A percentile compares a stretch with the other conserved stretches of the same genome.
Conservation (phyloP, 2,113 vertebrate genomes). For the Rhynchopsitta pachyrhyncha region DNA sequence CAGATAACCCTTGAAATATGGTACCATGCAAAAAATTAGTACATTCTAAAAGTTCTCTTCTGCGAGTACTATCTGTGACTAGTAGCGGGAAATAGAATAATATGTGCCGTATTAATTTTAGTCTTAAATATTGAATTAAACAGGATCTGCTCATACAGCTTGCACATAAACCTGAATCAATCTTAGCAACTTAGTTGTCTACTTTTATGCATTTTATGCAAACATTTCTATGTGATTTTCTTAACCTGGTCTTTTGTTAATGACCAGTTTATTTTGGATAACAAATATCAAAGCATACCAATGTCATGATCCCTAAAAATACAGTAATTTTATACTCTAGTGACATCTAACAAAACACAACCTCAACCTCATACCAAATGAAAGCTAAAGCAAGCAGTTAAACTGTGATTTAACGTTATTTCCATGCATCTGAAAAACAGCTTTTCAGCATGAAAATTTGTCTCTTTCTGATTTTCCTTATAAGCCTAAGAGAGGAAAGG, state of each 20-base stretch:
- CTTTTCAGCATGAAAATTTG: neutral
- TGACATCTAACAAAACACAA: neutral
- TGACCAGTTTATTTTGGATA: neutral
- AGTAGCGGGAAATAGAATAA: neutral
- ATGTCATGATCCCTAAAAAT: neutral
- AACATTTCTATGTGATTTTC: neutral
- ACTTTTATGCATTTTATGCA: neutral
- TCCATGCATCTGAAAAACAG: neutral
- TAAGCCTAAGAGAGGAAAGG: neutral
- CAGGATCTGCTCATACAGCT: neutral
- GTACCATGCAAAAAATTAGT: neutral
- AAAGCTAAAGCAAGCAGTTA: neutral
- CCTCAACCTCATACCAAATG: neutral
- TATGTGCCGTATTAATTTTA: neutral
- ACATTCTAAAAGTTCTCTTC: neutral
- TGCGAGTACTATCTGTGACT: neutral
- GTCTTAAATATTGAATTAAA: neutral
- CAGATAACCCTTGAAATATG: neutral
- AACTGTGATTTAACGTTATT: neutral
- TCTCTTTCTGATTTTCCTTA: neutral
- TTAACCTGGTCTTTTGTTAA: neutral
- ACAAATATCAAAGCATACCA: neutral
- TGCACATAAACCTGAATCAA: neutral
- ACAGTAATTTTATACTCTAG: neutral
- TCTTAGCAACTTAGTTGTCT: neutral